Conservation (phyloP, 2,797 vertebrate genomes). For the Cyprinodon diabolis region DNA sequence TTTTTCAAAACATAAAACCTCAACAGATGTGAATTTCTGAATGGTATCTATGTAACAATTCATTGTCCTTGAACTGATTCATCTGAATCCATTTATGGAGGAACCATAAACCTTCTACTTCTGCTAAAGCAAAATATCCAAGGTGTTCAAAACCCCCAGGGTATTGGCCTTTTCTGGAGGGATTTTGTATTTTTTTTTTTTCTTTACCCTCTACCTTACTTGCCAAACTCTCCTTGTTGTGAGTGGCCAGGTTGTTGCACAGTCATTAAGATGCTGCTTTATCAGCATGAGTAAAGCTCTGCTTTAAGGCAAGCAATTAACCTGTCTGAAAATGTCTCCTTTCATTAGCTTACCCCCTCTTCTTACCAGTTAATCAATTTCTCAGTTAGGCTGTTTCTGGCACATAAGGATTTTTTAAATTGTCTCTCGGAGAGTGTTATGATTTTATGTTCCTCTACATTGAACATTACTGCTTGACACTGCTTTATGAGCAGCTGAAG, state of each 20-base stretch:
- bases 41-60: background rate
- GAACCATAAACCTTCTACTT: background rate
- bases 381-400: conserved; percentile 32
- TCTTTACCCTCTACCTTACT: conserved; percentile 13
- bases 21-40: background rate
- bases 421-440: conserved; percentile 24
- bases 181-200: conserved; percentile 13
- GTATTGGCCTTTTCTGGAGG: conserved; percentile 11
- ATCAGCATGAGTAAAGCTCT: conserved; percentile 49
- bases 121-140: background rate
- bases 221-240: conserved; percentile 5
- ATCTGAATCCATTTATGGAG: background rate
- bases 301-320: conserved; percentile 63
- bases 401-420: conserved; percentile 48
- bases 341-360: conserved; percentile 15
- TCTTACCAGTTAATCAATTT: conserved; percentile 31
- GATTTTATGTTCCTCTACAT: conserved; percentile 17
- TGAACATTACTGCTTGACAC: conserved; percentile 17
- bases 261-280: conserved; percentile 42
- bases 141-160: conserved; percentile 3
- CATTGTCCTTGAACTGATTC: background rate
- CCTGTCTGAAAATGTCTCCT: conserved; percentile 41
- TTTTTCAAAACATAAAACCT: too few relatives aligned
- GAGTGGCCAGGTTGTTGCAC: conserved; percentile 25
- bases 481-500: conserved; percentile 22